Conservation (phyloP, 2,888 invertebrate genomes). For the Terebella lapidaria region DNA sequence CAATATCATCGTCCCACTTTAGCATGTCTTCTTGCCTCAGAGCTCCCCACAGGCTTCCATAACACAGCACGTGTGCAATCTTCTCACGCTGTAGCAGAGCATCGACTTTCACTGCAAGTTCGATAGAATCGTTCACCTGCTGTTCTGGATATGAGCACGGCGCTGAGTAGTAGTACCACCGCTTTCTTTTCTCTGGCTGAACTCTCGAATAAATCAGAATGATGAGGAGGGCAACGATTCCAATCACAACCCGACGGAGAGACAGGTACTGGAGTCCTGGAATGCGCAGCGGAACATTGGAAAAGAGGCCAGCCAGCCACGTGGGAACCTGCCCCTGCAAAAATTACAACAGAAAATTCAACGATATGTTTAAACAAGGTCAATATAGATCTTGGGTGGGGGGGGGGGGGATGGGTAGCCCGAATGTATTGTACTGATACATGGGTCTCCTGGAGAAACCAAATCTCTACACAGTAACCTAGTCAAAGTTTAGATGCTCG, state of each 20-base stretch:
- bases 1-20: slow-evolving; percentile 59
- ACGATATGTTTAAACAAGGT: too few relatives aligned
- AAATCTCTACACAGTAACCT: too few relatives aligned
- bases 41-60: slow-evolving; percentile 61
- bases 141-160: slow-evolving; percentile 17
- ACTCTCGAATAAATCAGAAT: background rate
- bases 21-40: slow-evolving; percentile 57
- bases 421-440: too few relatives aligned
- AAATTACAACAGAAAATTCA: too few relatives aligned
- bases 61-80: slow-evolving; percentile 60
- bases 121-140: slow-evolving; percentile 36
- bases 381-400: too few relatives aligned
- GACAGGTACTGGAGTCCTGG: background rate
- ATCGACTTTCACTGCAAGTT: slow-evolving; percentile 49
- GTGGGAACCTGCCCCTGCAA: too few relatives aligned
- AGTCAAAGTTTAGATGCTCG: too few relatives aligned
- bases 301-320: too few relatives aligned
- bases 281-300: slow-evolving; percentile 1
- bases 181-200: background rate
- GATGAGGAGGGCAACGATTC: background rate
- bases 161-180: slow-evolving; percentile 20
- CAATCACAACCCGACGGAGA: background rate
- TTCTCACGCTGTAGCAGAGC: slow-evolving; percentile 53
- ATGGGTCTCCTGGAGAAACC: too few relatives aligned
- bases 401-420: too few relatives aligned